These are phyloP conservation scores for Cephalopholis sonnerati DNA, from an alignment of 2,113 vertebrate genomes.

Conservation along the genomic window DNA sequence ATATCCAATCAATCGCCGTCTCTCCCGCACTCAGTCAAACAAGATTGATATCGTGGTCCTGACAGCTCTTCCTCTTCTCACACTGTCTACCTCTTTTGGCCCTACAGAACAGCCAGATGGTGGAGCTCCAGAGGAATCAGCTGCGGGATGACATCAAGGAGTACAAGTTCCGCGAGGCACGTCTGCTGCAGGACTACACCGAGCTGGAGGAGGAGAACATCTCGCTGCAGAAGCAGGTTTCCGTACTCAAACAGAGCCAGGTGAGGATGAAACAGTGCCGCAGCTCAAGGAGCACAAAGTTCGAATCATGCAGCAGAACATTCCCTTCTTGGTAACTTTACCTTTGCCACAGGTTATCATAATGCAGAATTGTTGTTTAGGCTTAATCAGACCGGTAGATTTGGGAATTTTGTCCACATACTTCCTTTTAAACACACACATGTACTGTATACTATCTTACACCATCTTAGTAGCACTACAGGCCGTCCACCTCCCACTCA, in stretches of 20 bases:
- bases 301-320: background rate
- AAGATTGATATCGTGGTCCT: slow-evolving; percentile 33
- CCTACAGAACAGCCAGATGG: slow-evolving; percentile 90
- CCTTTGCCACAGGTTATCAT: background rate
- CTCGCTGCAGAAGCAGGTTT: slow-evolving; percentile 98
- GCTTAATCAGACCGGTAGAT: slow-evolving; percentile 29
- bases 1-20: slow-evolving; percentile 41
- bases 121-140: slow-evolving; percentile 93
- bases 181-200: slow-evolving; percentile 96
- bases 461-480: slow-evolving; percentile 2
- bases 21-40: slow-evolving; percentile 11
- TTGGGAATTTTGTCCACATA: background rate
- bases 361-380: slow-evolving; percentile 6
- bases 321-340: background rate
- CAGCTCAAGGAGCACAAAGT: background rate
- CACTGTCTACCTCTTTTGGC: background rate
- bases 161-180: slow-evolving; percentile 95
- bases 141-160: slow-evolving; percentile 97
- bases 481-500: slow-evolving; percentile 9
- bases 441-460: background rate
- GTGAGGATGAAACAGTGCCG: slow-evolving; percentile 72
- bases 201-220: slow-evolving; percentile 99
- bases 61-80: slow-evolving; percentile 36
- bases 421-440: slow-evolving; percentile 8
- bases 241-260: slow-evolving; percentile 95